These are phyloP conservation scores for Pseudolaguvia tuberculata DNA, from an alignment of 2,113 vertebrate genomes.

Conservation along the genomic window DNA sequence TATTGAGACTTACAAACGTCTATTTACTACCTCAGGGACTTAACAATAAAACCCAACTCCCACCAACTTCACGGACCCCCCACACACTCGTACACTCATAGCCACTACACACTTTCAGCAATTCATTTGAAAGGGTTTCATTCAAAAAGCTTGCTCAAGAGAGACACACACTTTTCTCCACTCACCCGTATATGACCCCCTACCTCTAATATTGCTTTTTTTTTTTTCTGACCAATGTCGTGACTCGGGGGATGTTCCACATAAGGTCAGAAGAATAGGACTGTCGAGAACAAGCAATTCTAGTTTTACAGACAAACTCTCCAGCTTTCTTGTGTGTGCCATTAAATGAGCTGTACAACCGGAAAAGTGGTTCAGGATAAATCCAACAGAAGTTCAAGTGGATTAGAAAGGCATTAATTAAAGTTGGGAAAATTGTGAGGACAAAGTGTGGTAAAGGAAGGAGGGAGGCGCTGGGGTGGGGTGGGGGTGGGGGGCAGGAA, in stretches of 20 bases:
- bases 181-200: conserved; percentile 71
- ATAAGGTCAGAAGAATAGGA: conserved; percentile 72
- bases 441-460: conserved; percentile 62
- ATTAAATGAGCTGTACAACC: conserved; percentile 71
- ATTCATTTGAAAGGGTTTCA: conserved; percentile 57
- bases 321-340: conserved; percentile 62
- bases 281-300: conserved; percentile 65
- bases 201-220: conserved; percentile 71
- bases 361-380: conserved; percentile 72
- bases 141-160: conserved; percentile 25
- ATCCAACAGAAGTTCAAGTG: conserved; percentile 63
- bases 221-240: conserved; percentile 74
- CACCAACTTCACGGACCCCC: background rate
- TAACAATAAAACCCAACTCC: background rate
- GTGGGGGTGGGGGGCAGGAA: conserved; percentile 22
- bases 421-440: conserved; percentile 60
- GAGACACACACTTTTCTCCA: conserved; percentile 41
- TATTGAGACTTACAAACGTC: background rate
- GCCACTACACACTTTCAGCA: background rate
- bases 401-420: conserved; percentile 70
- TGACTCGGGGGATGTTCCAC: conserved; percentile 76
- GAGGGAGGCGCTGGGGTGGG: too few species aligned
- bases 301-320: conserved; percentile 71
- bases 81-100: background rate
- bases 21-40: background rate